Base-by-base conservation (phyloP, 2,113 vertebrate genomes). In the Madoqua kirkii region DNA sequence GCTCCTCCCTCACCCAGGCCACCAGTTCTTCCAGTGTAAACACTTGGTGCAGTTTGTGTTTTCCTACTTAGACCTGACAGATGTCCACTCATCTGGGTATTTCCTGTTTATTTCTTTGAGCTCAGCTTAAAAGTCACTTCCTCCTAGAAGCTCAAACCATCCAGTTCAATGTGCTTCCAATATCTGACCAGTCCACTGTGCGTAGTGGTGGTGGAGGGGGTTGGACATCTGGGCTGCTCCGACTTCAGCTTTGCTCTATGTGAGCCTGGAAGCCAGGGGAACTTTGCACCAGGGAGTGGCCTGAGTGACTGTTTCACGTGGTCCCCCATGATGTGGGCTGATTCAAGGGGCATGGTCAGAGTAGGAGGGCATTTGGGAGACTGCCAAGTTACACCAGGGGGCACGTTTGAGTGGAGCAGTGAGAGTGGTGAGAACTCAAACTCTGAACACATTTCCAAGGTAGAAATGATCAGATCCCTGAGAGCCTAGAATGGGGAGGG, bases 51-150 rank as follows among this genome's bases (percentile, higher is more conserved):
- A 31, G 33, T 55, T 64, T 91, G 50, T 59, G 9, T 31, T 10
- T 40, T 81, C 59, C 48, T 36, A 45, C 88, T 79, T 43, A 62
- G 86, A 84, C 55, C 57, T 81, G 31, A 92, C 55, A 29, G 91
- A 40, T 31, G 29, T 29, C 12, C 31, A 31, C 29, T 78, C 33
- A n/a, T 54, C 33, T 48, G 55, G 40, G 15, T 78, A 40, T 36
- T 84, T 96, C 16, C 52, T 91, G 52, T 81, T 91, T 81, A 90
- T 95, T 90, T 96, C 60, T 89, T 76, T 31, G 52, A 86, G 45
- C 25, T 82, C 54, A 92, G n/a, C 48, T 93, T 93, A 40, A 55
- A 59, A 96, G 40, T 36, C 36, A 60, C 81, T 89, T 89, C 74
- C 29, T 52, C 55, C 10, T 7, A 62, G 87, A 62, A 92, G 36